Conservation (phyloP, 1,140 invertebrate species). For the Tribolium madens region DNA sequence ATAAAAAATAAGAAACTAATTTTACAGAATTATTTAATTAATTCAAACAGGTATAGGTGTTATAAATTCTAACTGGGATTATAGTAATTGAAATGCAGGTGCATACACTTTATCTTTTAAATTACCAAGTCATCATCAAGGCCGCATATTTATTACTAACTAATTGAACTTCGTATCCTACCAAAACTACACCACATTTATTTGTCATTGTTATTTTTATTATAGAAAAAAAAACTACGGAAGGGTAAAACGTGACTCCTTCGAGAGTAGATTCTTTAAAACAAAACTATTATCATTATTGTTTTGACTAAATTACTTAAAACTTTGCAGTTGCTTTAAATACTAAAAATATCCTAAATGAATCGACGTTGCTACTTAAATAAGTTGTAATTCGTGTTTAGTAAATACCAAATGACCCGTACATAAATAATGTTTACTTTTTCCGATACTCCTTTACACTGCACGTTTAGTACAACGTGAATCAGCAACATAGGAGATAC, state of each 20-base stretch:
- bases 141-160: neutral
- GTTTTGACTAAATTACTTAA: neutral
- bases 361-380: neutral
- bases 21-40: neutral
- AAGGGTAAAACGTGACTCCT: neutral
- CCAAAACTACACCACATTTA: too few relatives aligned
- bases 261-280: neutral
- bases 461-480: constrained; percentile 13
- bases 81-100: neutral
- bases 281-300: too few relatives aligned
- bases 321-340: neutral
- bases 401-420: neutral
- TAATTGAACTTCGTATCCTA: too few relatives aligned
- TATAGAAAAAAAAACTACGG: too few relatives aligned
- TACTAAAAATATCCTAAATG: too few relatives aligned
- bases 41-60: neutral
- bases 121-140: neutral
- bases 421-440: constrained; percentile 16
- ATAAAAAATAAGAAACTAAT: neutral
- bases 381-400: neutral
- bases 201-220: neutral
- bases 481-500: neutral
- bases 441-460: neutral
- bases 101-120: neutral
- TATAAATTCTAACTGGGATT: neutral